These are phyloP conservation scores for Ochlodes sylvanus DNA, from an alignment of 2,888 invertebrate genomes.

Conservation along the genomic window DNA sequence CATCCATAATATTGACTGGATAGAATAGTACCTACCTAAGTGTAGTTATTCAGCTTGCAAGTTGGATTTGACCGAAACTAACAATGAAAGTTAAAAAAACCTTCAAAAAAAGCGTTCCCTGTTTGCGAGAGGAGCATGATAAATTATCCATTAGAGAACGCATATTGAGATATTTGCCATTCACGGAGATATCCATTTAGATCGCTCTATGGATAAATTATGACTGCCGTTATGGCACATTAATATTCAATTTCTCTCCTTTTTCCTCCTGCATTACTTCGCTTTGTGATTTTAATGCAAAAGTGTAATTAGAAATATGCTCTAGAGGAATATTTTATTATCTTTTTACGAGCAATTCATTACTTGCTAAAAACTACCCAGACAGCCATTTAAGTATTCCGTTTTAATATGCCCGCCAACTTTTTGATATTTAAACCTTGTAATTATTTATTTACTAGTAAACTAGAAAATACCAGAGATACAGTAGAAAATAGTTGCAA, in stretches of 20 bases:
- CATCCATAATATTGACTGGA: too few relatives aligned
- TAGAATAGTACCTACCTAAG: too few relatives aligned
- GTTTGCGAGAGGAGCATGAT: not conserved
- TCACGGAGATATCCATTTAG: not conserved
- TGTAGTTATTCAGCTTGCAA: too few relatives aligned
- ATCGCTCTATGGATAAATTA: conserved; percentile 5
- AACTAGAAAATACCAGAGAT: too few relatives aligned
- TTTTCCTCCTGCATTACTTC: not conserved
- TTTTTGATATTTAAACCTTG: too few relatives aligned
- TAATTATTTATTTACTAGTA: too few relatives aligned
- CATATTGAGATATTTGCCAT: conserved; percentile 15
- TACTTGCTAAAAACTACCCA: not conserved
- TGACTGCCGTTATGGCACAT: conserved; percentile 9
- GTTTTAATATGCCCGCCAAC: too few relatives aligned
- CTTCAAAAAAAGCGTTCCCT: not conserved
- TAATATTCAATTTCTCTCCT: conserved; percentile 6
- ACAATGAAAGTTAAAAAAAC: too few relatives aligned
- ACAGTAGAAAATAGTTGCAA: too few relatives aligned
- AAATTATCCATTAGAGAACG: conserved; percentile 12
- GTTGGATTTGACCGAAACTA: too few relatives aligned
- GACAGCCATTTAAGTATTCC: not conserved
- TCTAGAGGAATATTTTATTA: conserved; percentile 9
- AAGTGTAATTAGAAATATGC: conserved; percentile 8
- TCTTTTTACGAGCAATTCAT: not conserved
- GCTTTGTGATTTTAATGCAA: conserved; percentile 12